Evolutionary conservation across 2,113 vertebrate genomes (phyloP), one percentile per base, ranked within the genome.

Genomic region (Mesoclemmys tuberculata): DNA sequence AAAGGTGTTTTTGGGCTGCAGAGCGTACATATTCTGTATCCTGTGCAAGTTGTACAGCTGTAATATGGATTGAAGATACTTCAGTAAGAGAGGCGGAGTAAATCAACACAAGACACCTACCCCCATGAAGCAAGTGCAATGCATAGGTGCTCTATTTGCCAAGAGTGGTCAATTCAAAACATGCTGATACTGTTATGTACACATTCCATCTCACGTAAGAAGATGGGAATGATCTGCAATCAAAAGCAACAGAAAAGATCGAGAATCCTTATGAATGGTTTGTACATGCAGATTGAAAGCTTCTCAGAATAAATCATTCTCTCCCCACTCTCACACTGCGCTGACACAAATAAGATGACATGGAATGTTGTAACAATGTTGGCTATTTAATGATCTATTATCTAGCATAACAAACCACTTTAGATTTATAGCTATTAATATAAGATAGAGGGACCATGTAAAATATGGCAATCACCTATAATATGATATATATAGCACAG

Each of bases 191-290:
- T 68, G 16, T 68, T 38, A 68, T 68, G 8, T 4, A 68, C 64
- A 38, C 35, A 22, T 9, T 68, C 35, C 35, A 68, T 68, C 19
- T 68, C 35, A 68, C 4, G 16, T 68, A 68, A 68, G 35, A 80
- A 54, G 46, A 38, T 4, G 18, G 74, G 10, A 29, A 41, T 54
- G 61, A 48, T 78, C 19, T 84, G 6, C 29, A 84, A 3, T 75
- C 0, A 61, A 49, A 82, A 44, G 12, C 24, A 11, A 2, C 4
- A 46, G 29, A 74, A 1, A 38, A 8, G 2, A 82, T 5, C 1
- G 2, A 4, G 31, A n/a, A 85, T 2, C 44, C 2, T 13, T 61
- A 1, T 82, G 10, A 3, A 0, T 26, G 81, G 2, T 61, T 2
- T 91, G 8, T 26, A 48, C 14, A 68, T 10, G 85, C 81, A n/a